A percentile compares a stretch with the other conserved stretches of the same genome.
Conservation (phyloP, 2,888 invertebrate species). For the Lamellibrachia columna region DNA sequence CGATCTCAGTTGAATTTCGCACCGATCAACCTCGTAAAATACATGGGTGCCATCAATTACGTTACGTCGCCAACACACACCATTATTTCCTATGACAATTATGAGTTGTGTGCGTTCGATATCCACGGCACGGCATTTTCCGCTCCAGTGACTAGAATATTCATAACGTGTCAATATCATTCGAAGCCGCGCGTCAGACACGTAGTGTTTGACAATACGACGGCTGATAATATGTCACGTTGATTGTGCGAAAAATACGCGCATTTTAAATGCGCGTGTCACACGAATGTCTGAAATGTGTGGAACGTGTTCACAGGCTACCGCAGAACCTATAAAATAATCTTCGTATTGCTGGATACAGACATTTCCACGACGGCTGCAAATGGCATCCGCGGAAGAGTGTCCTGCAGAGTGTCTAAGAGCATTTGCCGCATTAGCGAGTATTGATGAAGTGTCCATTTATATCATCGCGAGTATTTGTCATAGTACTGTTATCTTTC, state of each 20-base stretch:
- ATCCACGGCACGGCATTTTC: background rate
- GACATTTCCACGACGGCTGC: background rate
- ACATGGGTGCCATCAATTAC: background rate
- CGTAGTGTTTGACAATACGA: background rate
- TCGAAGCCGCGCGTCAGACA: background rate
- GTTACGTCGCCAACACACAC: background rate
- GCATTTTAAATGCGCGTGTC: background rate
- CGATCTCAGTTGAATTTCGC: background rate
- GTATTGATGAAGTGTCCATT: background rate
- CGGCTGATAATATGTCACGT: background rate
- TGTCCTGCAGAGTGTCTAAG: background rate
- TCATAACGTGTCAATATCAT: background rate
- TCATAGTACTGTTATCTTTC: background rate
- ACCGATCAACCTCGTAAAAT: background rate
- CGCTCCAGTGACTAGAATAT: background rate
- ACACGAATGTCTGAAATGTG: constrained; percentile 8
- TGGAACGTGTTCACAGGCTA: background rate
- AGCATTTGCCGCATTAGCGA: background rate
- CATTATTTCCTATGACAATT: background rate
- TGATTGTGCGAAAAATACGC: background rate
- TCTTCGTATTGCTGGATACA: background rate
- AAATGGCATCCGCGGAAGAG: background rate
- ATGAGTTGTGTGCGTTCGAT: background rate
- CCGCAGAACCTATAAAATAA: background rate
- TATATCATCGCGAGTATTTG: background rate